Evolutionary conservation across 1,140 invertebrate species (phyloP).

Genomic region (Capitella teleta): DNA sequence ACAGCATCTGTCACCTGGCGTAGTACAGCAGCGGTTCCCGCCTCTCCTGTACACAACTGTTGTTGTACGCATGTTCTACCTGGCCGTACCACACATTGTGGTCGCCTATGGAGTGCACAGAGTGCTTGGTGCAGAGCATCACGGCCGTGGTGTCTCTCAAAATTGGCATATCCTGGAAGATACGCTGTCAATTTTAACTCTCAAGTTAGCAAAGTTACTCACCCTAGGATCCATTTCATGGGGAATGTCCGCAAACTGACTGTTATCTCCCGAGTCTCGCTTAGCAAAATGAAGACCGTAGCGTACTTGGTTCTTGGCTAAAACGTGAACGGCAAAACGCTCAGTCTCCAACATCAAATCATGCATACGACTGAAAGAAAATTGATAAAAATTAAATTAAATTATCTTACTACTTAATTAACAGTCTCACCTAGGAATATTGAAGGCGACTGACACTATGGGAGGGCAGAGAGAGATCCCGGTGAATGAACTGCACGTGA

Average conservation of each 20-base stretch:
- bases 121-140: constrained; percentile 27
- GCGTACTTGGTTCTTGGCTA: constrained; percentile 31
- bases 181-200: neutral
- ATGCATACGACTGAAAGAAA: constrained; percentile 28
- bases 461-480: constrained; percentile 33
- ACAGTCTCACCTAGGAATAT: constrained; percentile 31
- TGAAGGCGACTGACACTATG: constrained; percentile 33
- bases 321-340: constrained; percentile 34
- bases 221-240: constrained; percentile 27
- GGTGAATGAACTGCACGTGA: constrained; percentile 36
- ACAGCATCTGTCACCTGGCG: constrained; percentile 19
- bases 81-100: constrained; percentile 36
- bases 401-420: too few relatives aligned
- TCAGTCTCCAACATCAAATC: constrained; percentile 22
- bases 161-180: constrained; percentile 26
- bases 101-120: constrained; percentile 29
- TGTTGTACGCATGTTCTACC: constrained; percentile 18
- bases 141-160: constrained; percentile 29
- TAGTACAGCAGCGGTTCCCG: constrained; percentile 31
- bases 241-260: constrained; percentile 28
- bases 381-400: too few relatives aligned
- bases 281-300: constrained; percentile 23
- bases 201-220: neutral
- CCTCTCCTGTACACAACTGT: constrained; percentile 21
- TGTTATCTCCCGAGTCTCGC: constrained; percentile 16